These are phyloP conservation scores for Apamea sordens DNA, from an alignment of 2,888 invertebrate species.

Conservation along the genomic window DNA sequence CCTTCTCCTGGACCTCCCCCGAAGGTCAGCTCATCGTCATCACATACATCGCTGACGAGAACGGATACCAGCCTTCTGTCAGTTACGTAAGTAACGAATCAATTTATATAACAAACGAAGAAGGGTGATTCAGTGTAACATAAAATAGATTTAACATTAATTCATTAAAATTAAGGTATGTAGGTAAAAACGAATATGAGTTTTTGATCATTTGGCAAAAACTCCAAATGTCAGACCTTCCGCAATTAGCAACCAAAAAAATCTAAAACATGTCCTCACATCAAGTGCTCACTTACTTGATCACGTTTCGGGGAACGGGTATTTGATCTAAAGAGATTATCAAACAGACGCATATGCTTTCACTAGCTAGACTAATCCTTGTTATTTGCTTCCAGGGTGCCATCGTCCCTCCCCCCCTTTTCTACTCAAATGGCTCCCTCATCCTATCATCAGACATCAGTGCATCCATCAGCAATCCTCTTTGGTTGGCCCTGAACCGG, in stretches of 20 bases:
- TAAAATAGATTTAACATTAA: not conserved
- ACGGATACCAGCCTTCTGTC: constrained; percentile 92
- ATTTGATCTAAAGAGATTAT: constrained; percentile 3
- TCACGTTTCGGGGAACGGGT: not conserved
- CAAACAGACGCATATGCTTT: no score
- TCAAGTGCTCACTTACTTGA: not conserved
- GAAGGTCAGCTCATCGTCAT: constrained; percentile 90
- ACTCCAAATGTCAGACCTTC: constrained; percentile 25
- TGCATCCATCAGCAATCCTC: no score
- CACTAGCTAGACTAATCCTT: constrained; percentile 10
- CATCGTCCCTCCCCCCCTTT: constrained; percentile 89
- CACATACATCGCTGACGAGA: constrained; percentile 92
- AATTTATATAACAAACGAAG: not conserved
- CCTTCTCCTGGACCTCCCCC: constrained; percentile 89
- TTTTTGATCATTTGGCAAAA: constrained; percentile 14
- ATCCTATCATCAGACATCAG: no score
- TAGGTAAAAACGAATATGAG: constrained; percentile 16
- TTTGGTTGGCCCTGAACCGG: no score
- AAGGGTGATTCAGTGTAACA: not conserved
- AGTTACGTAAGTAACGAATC: constrained; percentile 1
- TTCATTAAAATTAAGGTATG: constrained; percentile 7
- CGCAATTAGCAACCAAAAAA: constrained; percentile 13
- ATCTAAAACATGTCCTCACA: not conserved
- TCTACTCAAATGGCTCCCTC: no score
- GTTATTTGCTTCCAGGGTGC: constrained; percentile 78